Evolutionary conservation across 2,888 invertebrate genomes (phyloP), one percentile per base, ranked within the genome.

Genomic region (Netelia virgata): DNA sequence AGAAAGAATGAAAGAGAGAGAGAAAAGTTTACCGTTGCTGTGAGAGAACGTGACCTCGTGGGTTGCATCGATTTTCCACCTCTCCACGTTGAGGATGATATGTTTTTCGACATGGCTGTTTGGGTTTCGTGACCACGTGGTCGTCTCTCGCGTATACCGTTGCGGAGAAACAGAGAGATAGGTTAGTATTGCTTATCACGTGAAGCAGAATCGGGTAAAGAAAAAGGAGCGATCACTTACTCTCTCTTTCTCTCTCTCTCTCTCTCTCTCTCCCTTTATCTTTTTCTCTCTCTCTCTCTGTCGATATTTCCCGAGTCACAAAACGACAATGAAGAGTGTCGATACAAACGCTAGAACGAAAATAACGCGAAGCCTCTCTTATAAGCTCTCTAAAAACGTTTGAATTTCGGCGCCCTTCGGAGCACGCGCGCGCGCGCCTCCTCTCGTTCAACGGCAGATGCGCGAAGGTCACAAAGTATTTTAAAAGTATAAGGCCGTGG

Each of bases 381-480:
- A 36, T 6, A 36, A 36, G 36, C 36, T 36, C 36, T 36, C 36
- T 36, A 36, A 36, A 36, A 36, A 61, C 85, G 87, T 92, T 92
- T 90, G 91, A 92, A 92, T 91, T 89, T 83, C 85, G 87, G 90
- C 92, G 92, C 91, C 90, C 90, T 90, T 90, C 88, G 47, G 14
- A 36, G 36, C 36, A 36, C 36, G 47, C 47, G 14, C 47, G 47
- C 47, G 47, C 47, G 89, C 91, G 91, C 90, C 90, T 89, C 89
- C 85, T 80, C 81, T 73, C 81, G 87, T 90, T 89, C 88, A 87
- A 80, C 92, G 92, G 92, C 92, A 91, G 92, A 92, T 92, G 92
- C 92, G 90, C 92, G 93, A 93, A 93, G 93, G 93, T 93, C 93
- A 92, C 91, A 78, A 93, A 93, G 92, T 93, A 92, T 93, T 93